Percentiles rank a stretch among this genome's conserved stretches.
These are phyloP conservation scores for Holocentrus rufus DNA, from an alignment of 2,797 vertebrate genomes.

Conservation along the genomic window DNA sequence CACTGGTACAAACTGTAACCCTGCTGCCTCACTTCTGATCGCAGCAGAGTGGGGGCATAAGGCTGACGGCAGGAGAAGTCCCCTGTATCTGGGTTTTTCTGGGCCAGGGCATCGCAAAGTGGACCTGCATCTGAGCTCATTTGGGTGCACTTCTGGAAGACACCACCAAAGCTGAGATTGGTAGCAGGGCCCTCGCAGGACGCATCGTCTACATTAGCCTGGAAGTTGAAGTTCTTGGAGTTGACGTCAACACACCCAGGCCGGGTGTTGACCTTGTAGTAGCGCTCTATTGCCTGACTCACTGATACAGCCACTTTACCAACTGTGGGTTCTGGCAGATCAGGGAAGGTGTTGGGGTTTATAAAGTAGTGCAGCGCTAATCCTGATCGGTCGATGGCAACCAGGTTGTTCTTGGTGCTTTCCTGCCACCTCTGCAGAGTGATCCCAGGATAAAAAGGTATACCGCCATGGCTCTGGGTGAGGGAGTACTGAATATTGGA, in stretches of 20 bases:
- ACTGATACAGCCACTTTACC: constrained; percentile 79
- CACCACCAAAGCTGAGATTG: constrained; percentile 90
- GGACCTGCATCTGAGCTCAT: constrained; percentile 56
- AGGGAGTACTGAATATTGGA: constrained; percentile 86
- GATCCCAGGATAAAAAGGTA: constrained; percentile 89
- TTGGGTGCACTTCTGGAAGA: constrained; percentile 84
- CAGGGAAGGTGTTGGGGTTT: constrained; percentile 79
- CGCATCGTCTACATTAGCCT: constrained; percentile 87
- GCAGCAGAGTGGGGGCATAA: constrained; percentile 79
- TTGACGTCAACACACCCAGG: constrained; percentile 84
- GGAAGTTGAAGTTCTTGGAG: constrained; percentile 90
- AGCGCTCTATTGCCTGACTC: constrained; percentile 80
- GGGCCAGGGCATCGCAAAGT: constrained; percentile 80
- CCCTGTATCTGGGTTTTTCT: constrained; percentile 87
- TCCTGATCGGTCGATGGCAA: constrained; percentile 88
- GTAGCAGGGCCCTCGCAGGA: constrained; percentile 84
- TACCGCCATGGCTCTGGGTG: constrained; percentile 84
- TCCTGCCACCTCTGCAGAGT: constrained; percentile 92
- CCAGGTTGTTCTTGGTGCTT: constrained; percentile 86
- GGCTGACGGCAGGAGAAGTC: constrained; percentile 80
- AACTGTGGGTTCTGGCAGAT: constrained; percentile 85
- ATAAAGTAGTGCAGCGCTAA: constrained; percentile 86
- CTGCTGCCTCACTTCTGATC: constrained; percentile 81
- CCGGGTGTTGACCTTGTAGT: constrained; percentile 87
- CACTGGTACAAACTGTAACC: constrained; percentile 85